A percentile compares a stretch with the other conserved stretches of the same genome.
Conservation (phyloP, 2,797 vertebrate genomes). For the Anabas testudineus region DNA sequence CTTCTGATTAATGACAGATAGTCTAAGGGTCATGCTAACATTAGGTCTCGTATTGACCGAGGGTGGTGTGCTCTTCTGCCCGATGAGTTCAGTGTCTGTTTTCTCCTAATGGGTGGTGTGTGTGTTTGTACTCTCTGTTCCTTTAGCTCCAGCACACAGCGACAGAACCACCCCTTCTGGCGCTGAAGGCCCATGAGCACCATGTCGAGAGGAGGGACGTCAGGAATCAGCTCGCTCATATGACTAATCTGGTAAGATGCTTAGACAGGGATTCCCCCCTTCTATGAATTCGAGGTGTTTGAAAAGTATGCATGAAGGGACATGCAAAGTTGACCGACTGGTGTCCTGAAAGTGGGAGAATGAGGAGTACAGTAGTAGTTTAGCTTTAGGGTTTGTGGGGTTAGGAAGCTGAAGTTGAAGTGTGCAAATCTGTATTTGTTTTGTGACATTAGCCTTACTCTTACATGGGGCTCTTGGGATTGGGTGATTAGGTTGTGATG, state of each 20-base stretch:
- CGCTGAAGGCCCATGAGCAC: conserved; percentile 73
- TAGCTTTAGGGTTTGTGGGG: conserved; percentile 18
- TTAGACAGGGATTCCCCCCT: not conserved
- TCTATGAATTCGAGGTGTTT: not conserved
- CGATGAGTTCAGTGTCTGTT: conserved; percentile 50
- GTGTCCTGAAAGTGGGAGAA: conserved; percentile 28
- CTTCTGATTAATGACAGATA: conserved; percentile 72
- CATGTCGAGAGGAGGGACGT: conserved; percentile 81
- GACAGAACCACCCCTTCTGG: conserved; percentile 75
- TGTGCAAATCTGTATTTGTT: conserved; percentile 34
- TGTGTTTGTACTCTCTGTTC: conserved; percentile 26
- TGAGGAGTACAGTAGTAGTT: no score
- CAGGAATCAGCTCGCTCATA: conserved; percentile 73
- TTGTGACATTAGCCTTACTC: conserved; percentile 35
- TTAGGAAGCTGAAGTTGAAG: conserved; percentile 27
- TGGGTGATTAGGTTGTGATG: conserved; percentile 73
- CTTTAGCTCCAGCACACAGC: conserved; percentile 80
- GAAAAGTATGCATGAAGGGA: not conserved
- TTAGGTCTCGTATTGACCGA: conserved; percentile 65
- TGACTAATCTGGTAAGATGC: conserved; percentile 84
- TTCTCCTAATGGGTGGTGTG: conserved; percentile 58
- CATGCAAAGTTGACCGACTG: conserved; percentile 7
- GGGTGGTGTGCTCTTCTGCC: conserved; percentile 51
- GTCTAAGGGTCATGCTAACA: conserved; percentile 61
- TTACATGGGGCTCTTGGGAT: conserved; percentile 52